Base-by-base conservation (phyloP, 2,888 invertebrate species). In the Steinernema hermaphroditum region DNA sequence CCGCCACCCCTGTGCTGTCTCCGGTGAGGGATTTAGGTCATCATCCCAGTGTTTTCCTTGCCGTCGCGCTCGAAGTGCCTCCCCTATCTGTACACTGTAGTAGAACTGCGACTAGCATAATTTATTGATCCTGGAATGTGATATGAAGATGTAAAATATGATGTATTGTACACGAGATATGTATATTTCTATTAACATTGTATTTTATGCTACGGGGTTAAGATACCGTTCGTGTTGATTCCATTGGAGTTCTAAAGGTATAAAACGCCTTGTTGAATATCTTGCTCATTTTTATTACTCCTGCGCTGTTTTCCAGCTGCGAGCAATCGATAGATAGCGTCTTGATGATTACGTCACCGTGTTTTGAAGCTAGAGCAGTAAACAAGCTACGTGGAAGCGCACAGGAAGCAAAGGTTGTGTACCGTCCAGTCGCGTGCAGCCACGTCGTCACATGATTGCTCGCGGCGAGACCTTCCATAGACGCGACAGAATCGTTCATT, bases 251-350 rank as follows among this genome's bases (percentile, higher is more conserved):
- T 46, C 46, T 46, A 19, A 46, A 46, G 46, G 46, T 46, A 46
- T 37, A 37, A 37, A 46, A 46, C 16, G 46, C 46, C 46, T 46
- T 46, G 46, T 46, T 46, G 46, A 46, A 46, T 46, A 46, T 46
- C 46, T 46, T 41, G 43, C 8, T 41, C 16, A 16, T n/a, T n/a
- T n/a, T n/a, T n/a, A n/a, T n/a, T n/a, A n/a, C n/a, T n/a, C n/a
- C n/a, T n/a, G n/a, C n/a, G n/a, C n/a, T n/a, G n/a, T n/a, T n/a
- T n/a, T n/a, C n/a, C n/a, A n/a, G n/a, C n/a, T n/a, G n/a, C n/a
- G n/a, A n/a, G n/a, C n/a, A n/a, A n/a, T n/a, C n/a, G n/a, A n/a
- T n/a, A n/a, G n/a, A n/a, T n/a, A n/a, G n/a, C n/a, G n/a, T n/a
- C n/a, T n/a, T 37, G 12, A 37, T 37, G 37, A 37, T 37, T 8